These are phyloP conservation scores for Riptortus pedestris DNA, from an alignment of 1,140 invertebrate species.

Conservation along the genomic window DNA sequence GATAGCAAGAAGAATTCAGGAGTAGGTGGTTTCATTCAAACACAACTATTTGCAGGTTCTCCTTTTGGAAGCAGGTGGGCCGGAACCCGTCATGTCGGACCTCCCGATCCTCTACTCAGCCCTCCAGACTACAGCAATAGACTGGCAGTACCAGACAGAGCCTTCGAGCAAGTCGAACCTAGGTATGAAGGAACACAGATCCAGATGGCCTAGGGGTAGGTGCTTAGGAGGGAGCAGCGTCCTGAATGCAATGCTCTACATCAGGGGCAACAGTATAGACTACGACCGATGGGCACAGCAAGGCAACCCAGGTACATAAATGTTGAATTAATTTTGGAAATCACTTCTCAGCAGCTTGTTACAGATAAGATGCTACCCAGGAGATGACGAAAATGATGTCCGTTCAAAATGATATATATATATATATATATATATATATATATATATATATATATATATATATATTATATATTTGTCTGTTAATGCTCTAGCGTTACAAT, in stretches of 20 bases:
- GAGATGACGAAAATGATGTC: too few relatives aligned
- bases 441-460: too few relatives aligned
- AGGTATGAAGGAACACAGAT: slow-evolving; percentile 38
- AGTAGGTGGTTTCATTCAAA: too few relatives aligned
- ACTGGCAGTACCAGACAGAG: slow-evolving; percentile 71
- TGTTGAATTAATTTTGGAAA: too few relatives aligned
- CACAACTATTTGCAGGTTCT: slow-evolving; percentile 51
- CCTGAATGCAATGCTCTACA: slow-evolving; percentile 81
- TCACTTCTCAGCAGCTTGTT: too few relatives aligned
- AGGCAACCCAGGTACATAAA: slow-evolving; percentile 52
- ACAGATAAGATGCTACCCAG: too few relatives aligned
- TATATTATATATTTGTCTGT: too few relatives aligned
- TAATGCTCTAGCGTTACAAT: too few relatives aligned
- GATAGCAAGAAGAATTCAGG: too few relatives aligned
- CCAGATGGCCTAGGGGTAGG: slow-evolving; percentile 49
- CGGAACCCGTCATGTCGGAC: slow-evolving; percentile 57
- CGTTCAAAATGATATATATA: too few relatives aligned
- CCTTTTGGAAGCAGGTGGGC: slow-evolving; percentile 73
- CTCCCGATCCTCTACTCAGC: slow-evolving; percentile 59
- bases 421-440: too few relatives aligned
- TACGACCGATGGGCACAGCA: slow-evolving; percentile 70
- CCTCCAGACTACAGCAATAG: slow-evolving; percentile 57
- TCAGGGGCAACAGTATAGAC: slow-evolving; percentile 70
- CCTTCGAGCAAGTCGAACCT: slow-evolving; percentile 39
- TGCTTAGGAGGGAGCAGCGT: slow-evolving; percentile 67